These are phyloP conservation scores for Stegostoma tigrinum DNA, from an alignment of 2,113 vertebrate species.

Conservation along the genomic window DNA sequence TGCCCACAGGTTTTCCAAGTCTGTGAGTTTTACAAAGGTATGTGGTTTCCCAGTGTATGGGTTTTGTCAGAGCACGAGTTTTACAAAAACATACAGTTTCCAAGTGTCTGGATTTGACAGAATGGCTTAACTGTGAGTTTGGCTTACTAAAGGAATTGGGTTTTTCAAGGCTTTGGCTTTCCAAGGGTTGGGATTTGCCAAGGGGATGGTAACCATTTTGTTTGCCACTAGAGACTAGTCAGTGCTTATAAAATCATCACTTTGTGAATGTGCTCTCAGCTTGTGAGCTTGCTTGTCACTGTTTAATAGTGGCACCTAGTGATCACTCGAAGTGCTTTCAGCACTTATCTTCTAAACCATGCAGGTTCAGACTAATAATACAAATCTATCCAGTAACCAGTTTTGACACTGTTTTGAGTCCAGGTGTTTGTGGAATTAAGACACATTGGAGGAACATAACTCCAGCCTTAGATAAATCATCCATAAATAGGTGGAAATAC, in stretches of 20 bases:
- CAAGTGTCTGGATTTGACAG: neutral
- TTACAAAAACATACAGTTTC: neutral
- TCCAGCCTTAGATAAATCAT: neutral
- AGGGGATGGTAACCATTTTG: neutral
- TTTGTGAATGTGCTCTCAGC: neutral
- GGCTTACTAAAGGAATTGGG: too few relatives aligned
- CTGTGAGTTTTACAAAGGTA: neutral
- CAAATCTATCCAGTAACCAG: neutral
- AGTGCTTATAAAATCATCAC: neutral
- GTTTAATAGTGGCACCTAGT: conserved; percentile 20
- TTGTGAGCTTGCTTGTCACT: neutral
- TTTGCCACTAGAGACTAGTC: neutral
- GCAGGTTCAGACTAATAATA: neutral
- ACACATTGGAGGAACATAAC: neutral
- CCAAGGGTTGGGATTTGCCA: neutral
- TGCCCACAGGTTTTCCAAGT: too few relatives aligned
- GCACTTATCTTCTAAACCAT: neutral
- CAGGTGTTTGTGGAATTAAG: neutral
- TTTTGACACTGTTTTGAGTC: neutral
- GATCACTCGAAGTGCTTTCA: neutral
- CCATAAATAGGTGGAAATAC: neutral
- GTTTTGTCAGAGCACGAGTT: neutral
- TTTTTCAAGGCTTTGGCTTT: neutral
- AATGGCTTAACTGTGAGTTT: neutral
- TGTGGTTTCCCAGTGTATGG: too few relatives aligned